Base-by-base conservation (phyloP, 2,797 vertebrate species). In the Sciurus vulgaris region DNA sequence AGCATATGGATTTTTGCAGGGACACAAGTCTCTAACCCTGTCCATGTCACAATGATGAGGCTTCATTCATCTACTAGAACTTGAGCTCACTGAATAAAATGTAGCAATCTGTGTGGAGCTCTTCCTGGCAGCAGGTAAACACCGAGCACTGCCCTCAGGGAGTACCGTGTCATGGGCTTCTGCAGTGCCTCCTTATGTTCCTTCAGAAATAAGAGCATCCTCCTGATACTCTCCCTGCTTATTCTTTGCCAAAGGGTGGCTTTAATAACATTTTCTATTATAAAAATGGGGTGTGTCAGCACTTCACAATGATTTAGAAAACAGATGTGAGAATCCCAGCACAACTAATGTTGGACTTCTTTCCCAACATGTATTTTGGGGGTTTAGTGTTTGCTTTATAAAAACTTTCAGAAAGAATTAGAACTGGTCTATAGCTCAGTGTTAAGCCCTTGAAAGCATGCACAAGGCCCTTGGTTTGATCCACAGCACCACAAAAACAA, bases 261-360 rank as follows among this genome's bases (percentile, higher is more conserved):
- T 54, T 88, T 92, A 83, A 38, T 78, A 83, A 87, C 12, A 33
- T 86, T 96, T 92, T 76, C 10, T 77, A 17, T 74, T 85, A 15
- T 24, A 65, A 86, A 82, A 89, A 26, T 70, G 47, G 33, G 22
- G 6, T 70, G 63, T 33, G 33, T 86, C 81, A 73, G 56, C 63
- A 89, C 44, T 38, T 44, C 26, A 14, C 65, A 74, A 35, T 74
- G 65, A 84, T 87, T 79, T 86, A 76, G 63, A 69, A 84, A 84
- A 74, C 22, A 79, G 51, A 18, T 67, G 81, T 63, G 20, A 86
- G 33, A 26, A 11, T 86, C 44, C 35, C 8, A 51, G 17, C 44
- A 47, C 0, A 84, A 15, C 8, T 24, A 33, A 17, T 24, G 1
- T 30, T 81, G 49, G 51, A 84, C 51, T 73, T 44, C 38, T 61